Percentiles rank a stretch among this genome's conserved stretches.
phyloP scores from a whole-genome alignment of 2,113 vertebrate genomes.

The Ceyx melanurus region DNA sequence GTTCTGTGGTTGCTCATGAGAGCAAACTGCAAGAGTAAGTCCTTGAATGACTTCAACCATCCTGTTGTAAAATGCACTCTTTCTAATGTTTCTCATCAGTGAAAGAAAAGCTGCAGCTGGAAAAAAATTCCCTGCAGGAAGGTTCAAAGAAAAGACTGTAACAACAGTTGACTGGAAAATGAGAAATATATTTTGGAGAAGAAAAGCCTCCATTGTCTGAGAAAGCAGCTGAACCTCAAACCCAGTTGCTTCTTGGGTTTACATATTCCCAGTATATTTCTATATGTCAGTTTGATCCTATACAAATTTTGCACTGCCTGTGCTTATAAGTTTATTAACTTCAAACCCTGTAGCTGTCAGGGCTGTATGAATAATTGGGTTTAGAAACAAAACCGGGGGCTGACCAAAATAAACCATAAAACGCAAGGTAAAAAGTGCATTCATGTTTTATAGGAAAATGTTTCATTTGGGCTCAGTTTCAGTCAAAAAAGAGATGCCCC shows the following conservation, averaged over 20 bases:
- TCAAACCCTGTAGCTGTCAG: background rate
- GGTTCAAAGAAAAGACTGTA: background rate
- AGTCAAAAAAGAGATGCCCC: background rate
- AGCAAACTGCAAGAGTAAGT: background rate
- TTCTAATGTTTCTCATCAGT: background rate
- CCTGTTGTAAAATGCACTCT: background rate
- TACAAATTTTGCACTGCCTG: background rate
- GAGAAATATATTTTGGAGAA: background rate
- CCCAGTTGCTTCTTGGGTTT: background rate
- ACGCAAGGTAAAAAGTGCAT: background rate
- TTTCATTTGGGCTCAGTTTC: background rate
- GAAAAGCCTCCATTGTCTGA: background rate
- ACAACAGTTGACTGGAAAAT: background rate
- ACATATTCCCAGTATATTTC: background rate
- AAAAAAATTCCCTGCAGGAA: background rate
- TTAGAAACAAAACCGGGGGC: background rate
- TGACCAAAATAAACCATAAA: background rate
- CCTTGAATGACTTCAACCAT: background rate
- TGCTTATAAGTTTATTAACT: background rate
- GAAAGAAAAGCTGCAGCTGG: background rate
- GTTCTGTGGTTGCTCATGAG: background rate
- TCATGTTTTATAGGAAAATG: background rate
- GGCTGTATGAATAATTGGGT: background rate
- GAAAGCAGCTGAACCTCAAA: background rate
- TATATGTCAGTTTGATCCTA: background rate